These are phyloP conservation scores for Halotydeus destructor DNA, from an alignment of 1,140 invertebrate genomes.

Conservation along the genomic window DNA sequence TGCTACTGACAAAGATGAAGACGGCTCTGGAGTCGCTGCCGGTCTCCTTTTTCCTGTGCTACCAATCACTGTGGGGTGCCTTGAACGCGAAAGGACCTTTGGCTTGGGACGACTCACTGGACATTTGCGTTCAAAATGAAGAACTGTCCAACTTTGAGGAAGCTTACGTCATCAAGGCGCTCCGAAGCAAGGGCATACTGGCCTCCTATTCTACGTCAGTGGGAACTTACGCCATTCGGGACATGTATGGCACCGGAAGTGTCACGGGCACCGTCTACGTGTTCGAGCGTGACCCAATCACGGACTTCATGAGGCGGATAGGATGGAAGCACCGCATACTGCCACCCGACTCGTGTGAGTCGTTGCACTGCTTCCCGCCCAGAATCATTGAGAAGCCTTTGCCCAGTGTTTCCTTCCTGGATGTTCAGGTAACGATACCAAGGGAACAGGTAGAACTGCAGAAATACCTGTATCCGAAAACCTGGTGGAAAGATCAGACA, in stretches of 20 bases:
- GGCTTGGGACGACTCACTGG: slow-evolving; percentile 29
- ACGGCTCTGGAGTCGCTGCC: slow-evolving; percentile 21
- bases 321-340: slow-evolving; percentile 34
- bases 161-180: slow-evolving; percentile 23
- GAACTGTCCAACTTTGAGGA: slow-evolving; percentile 26
- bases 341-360: slow-evolving; percentile 32
- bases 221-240: slow-evolving; percentile 23
- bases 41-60: slow-evolving; percentile 30
- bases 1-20: too few relatives aligned
- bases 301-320: slow-evolving; percentile 28
- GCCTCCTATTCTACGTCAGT: slow-evolving; percentile 26
- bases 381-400: slow-evolving; percentile 31
- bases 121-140: slow-evolving; percentile 29
- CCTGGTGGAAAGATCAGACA: slow-evolving; percentile 36
- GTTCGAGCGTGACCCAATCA: slow-evolving; percentile 25
- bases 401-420: slow-evolving; percentile 27
- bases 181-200: slow-evolving; percentile 21
- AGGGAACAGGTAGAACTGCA: slow-evolving; percentile 36
- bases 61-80: slow-evolving; percentile 32
- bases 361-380: slow-evolving; percentile 34
- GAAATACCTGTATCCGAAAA: slow-evolving; percentile 37
- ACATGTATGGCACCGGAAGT: neutral
- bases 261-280: slow-evolving; percentile 18
- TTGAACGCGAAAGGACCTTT: slow-evolving; percentile 25
- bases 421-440: slow-evolving; percentile 30